phyloP scores from a whole-genome alignment of 2,113 vertebrate genomes.

The Leptocoma aspasia region DNA sequence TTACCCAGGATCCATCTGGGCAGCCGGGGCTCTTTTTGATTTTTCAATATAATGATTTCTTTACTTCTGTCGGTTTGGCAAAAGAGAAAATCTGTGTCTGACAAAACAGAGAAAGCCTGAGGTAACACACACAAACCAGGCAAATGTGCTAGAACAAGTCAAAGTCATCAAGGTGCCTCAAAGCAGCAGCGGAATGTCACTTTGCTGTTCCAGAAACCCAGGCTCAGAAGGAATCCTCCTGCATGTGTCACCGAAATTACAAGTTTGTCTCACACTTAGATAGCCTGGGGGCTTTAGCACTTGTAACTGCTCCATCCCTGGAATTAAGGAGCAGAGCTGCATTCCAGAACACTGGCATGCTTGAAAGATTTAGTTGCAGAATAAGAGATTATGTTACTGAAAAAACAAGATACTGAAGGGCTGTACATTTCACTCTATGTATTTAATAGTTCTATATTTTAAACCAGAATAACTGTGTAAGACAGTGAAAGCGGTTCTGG shows the following conservation, averaged over 20 bases:
- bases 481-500: neutral
- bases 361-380: neutral
- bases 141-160: neutral
- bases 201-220: neutral
- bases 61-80: conserved; percentile 44
- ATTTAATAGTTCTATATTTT: neutral
- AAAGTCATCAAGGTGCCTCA: neutral
- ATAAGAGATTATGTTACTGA: neutral
- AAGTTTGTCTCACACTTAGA: neutral
- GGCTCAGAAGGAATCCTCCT: neutral
- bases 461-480: neutral
- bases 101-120: conserved; percentile 2
- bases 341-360: neutral
- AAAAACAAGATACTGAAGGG: neutral
- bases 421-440: neutral
- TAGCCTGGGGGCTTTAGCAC: neutral
- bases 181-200: neutral
- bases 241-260: neutral
- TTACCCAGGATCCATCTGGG: conserved; percentile 43
- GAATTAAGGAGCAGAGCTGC: neutral
- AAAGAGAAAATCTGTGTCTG: conserved; percentile 15
- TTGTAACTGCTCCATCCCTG: neutral
- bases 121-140: neutral
- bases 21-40: conserved; percentile 26
- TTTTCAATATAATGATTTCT: conserved; percentile 31